Evolutionary conservation across 2,113 vertebrate species (phyloP), one percentile per base, ranked within the genome.

Genomic region (Tringa solitaria): DNA sequence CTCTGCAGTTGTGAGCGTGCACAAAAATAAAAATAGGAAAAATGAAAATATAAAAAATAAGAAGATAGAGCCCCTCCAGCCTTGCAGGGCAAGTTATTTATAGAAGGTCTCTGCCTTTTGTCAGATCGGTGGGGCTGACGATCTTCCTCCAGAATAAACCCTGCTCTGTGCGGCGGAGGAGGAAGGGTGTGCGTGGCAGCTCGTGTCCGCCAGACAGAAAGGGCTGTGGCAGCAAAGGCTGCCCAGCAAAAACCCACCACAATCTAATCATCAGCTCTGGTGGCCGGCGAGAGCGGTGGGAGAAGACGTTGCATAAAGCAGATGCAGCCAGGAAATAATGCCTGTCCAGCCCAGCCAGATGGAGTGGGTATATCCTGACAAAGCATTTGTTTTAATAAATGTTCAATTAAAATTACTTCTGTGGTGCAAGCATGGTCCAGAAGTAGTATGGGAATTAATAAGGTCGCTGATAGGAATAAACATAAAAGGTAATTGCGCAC

Each of bases 391-490:
- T 96, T 93, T 61, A 84, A 96, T 95, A 84, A 97, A 89, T 56
- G 92, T 92, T 95, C 96, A 90, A 91, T 97, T 94, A 96, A 79
- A 92, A 94, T 90, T 80, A 90, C 61, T 93, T 93, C 94, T 96
- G 93, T 90, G 23, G 86, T 4, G 32, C 91, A 51, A 86, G 82
- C 79, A 59, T 4, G 75, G 87, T 72, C 90, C 96, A 97, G 92
- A 84, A 92, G 94, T 72, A 93, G 94, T 70, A 84, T 45, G 87
- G 94, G 86, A 93, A 96, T 96, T 95, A 94, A 93, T 95, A 63
- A 87, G 92, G 3, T 67, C 84, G 83, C 89, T 75, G 88, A 35
- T 45, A 53, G 96, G 84, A 95, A 84, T 75, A 67, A 93, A 64
- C 82, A 61, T n/a, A 2, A 8, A 48, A 73, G 91, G 65, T 50